Evolutionary conservation across 2,888 invertebrate genomes (phyloP), one percentile per base, ranked within the genome.

Genomic region (Drosophila imparisetae): DNA sequence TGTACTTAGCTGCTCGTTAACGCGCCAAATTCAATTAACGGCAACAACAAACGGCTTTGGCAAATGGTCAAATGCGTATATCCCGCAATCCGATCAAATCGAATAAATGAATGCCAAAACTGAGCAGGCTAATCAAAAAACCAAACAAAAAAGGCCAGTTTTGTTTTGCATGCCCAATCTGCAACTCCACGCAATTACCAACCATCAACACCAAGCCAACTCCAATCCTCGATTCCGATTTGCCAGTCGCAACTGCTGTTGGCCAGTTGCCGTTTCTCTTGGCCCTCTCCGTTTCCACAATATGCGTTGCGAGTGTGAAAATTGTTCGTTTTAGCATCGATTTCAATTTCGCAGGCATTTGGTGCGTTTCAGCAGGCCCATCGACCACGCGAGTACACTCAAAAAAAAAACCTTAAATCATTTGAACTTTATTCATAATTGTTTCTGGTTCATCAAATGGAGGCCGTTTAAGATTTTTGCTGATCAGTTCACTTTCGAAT

Each of bases 1-100:
- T 70, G 85, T 70, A 59, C 71, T 80, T 84, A 80, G 63, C 83
- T 75, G 65, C 86, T 84, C 80, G 86, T 84, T 86, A 84, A 83
- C 71, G 86, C 75, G 80, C 83, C 84, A 85, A 86, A 83, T 86
- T 84, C 84, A 88, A 86, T 88, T 88, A 84, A 76, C 75, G 69
- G 38, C 49, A 72, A 58, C 29, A 60, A 48, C 30, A 57, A 61
- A 27, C 11, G n/a, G 8, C 36, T 70, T 78, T 80, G 72, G 63
- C 67, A 74, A 78, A 75, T 73, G 76, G 70, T 62, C 58, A 50
- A 58, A n/a, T 29, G 54, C 38, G 45, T 45, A 45, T 45, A 71
- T 54, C 70, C 29, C 21, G 50, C 42, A 38, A 50, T 50, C 36
- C 32, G 42, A 62, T 65, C 57, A 67, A 58, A 54, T 59, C 70